Evolutionary conservation across 1,140 invertebrate genomes (phyloP), one percentile per base, ranked within the genome.

Genomic region (Triops cancriformis): DNA sequence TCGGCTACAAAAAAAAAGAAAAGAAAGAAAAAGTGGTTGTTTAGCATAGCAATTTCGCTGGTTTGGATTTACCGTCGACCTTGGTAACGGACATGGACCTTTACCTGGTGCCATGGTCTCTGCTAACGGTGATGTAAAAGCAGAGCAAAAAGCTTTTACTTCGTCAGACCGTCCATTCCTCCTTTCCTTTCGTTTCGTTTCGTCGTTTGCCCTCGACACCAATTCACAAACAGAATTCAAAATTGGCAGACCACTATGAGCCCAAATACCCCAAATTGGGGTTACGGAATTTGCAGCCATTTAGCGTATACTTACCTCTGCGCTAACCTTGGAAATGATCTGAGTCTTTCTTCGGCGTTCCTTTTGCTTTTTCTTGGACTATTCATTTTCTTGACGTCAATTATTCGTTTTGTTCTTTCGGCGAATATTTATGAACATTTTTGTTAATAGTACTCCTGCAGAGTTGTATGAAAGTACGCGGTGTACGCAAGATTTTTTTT

Each of bases 131-230:
- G 51, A 64, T 64, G 51, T 1, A 64, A 64, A 64, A 64, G 51
- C 51, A 64, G 51, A 64, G 51, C 51, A 64, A 64, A 64, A 2
- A 23, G 51, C 51, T 64, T 64, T 64, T 64, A 64, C 51, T 64
- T 23, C 31, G 31, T 37, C 31, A 37, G 31, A 37, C 31, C 31
- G 31, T 37, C 31, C 31, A 37, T 37, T 37, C 51, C 23, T 64
- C 51, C 51, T n/a, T 64, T n/a, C 51, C 51, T 64, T 64, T 64
- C 51, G 14, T 64, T 64, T 64, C 51, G 14, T 64, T 64, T 64
- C 51, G 23, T n/a, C 14, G 51, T 37, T 37, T 64, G 51, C 51
- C 51, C 51, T 64, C 51, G 51, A 64, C 51, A 64, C 51, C 51
- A 64, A 64, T 64, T 64, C 51, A 64, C 31, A 64, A 5, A 64